Evolutionary conservation across 2,888 invertebrate genomes (phyloP), one percentile per base, ranked within the genome.

Genomic region (Sylvicola cinctus): DNA sequence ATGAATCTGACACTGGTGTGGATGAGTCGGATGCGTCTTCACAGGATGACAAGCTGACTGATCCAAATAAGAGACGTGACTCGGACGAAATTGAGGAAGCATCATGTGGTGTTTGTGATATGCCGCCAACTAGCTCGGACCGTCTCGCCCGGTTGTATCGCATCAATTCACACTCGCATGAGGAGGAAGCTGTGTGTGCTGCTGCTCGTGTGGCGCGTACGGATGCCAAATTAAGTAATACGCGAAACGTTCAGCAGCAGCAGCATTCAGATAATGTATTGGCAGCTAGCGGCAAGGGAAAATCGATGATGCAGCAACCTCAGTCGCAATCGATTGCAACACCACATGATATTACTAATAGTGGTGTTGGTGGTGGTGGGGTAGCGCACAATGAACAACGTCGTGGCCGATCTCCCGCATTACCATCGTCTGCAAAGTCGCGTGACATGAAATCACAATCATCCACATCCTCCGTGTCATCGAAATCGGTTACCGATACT

Each of bases 401-500:
- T 28, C 7, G 28, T 5, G 6, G 28, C 7, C 30, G 6, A 15
- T 14, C 15, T 12, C 6, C 30, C 12, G 11, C 30, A 6, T 14
- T 8, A 30, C 7, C 30, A 14, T 30, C 30, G 6, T 8, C 16
- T 7, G 31, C 17, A 2, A 31, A 16, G 16, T 15, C 16, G 11
- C 17, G 10, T 8, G 17, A 31, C 14, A n/a, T 16, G 10, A 16
- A 31, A 16, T 16, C 15, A 31, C 13, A 12, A 30, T 30, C 30
- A 23, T 25, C 48, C 16, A 15, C 33, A 38, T 42, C 47, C 38
- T 41, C 48, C 40, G 36, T 41, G 37, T 43, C 55, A 47, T 48
- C 56, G 49, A 57, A 56, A 51, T 55, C 55, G 50, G 50, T 57
- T 45, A 57, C 58, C 41, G 56, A 57, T 49, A 50, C 57, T 58